A percentile compares a stretch with the other conserved stretches of the same genome.
These are phyloP conservation scores for Tineola bisselliella DNA, from an alignment of 2,888 invertebrate genomes.

Conservation along the genomic window DNA sequence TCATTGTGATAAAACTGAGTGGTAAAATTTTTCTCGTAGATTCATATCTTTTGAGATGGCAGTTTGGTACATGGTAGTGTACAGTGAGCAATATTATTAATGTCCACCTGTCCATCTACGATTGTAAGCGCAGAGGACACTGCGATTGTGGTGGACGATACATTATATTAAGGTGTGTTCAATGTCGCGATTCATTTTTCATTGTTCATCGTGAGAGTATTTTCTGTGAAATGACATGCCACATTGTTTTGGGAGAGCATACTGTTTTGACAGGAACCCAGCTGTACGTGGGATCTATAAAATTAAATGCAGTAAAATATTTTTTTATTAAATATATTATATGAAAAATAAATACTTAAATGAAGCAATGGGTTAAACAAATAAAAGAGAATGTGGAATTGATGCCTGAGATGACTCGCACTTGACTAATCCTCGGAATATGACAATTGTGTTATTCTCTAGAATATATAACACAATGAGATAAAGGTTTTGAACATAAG, in stretches of 20 bases:
- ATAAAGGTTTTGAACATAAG: too few species aligned
- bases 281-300: background rate
- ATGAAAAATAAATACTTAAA: too few species aligned
- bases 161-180: constrained; percentile 57
- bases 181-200: constrained; percentile 48
- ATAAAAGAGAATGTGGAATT: too few species aligned
- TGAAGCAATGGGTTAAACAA: too few species aligned
- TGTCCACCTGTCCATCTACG: constrained; percentile 48
- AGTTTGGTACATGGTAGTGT: background rate
- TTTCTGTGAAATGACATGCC: background rate
- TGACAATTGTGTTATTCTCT: too few species aligned
- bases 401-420: too few species aligned
- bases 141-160: constrained; percentile 33
- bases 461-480: too few species aligned
- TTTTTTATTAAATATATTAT: too few species aligned
- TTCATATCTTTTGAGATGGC: constrained; percentile 6
- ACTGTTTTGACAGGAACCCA: constrained; percentile 34
- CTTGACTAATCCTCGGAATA: too few species aligned
- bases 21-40: background rate
- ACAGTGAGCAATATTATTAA: constrained; percentile 56
- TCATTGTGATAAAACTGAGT: too few species aligned
- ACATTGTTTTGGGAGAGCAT: constrained; percentile 21
- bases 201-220: constrained; percentile 18
- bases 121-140: constrained; percentile 29
- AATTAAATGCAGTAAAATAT: background rate